Evolutionary conservation across 2,113 vertebrate species (phyloP), one percentile per base, ranked within the genome.

Genomic region (Muscicapa adusta): DNA sequence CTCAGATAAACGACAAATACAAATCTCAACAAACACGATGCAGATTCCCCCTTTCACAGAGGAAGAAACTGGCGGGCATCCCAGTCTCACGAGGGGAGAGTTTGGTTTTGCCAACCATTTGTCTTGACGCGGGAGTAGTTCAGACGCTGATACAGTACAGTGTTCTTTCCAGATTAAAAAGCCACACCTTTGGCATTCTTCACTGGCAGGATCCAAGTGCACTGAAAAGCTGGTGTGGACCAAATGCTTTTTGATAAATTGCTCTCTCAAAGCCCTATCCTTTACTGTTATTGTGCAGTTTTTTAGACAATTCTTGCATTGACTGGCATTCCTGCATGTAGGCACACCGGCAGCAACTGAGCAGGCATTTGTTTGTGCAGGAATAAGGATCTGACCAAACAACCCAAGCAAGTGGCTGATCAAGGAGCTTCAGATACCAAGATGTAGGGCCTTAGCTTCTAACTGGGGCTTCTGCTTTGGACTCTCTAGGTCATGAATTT

Each of bases 131-230:
- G 67, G 56, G 31, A 60, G 36, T 33, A 80, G 22, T 15, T 89
- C 34, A 53, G 57, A 29, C 8, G 6, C 42, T 65, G 11, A 2
- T 0, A 6, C 3, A 5, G 9, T 12, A 19, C 9, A 25, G 12
- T 7, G 50, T 18, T 53, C n/a, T n/a, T 75, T 56, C 42, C 54
- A 72, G 66, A 89, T 15, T 50, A 34, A 19, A 53, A 29, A 67
- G 19, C n/a, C 36, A 22, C 8, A 5, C 58, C 48, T 81, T 71
- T 6, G 2, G 23, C 24, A 4, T 38, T 40, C 73, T 51, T 84
- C 72, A 33, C 8, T 13, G 3, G n/a, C 5, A 40, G 48, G 58
- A 84, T 25, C 38, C 5, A 8, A 33, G 26, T 23, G 31, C 16
- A 18, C 20, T 36, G 68, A 48, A 88, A 80, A 92, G 28, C 36